A percentile compares a stretch with the other conserved stretches of the same genome.
Conservation (phyloP, 2,888 invertebrate genomes). For the Macaria liturata region DNA sequence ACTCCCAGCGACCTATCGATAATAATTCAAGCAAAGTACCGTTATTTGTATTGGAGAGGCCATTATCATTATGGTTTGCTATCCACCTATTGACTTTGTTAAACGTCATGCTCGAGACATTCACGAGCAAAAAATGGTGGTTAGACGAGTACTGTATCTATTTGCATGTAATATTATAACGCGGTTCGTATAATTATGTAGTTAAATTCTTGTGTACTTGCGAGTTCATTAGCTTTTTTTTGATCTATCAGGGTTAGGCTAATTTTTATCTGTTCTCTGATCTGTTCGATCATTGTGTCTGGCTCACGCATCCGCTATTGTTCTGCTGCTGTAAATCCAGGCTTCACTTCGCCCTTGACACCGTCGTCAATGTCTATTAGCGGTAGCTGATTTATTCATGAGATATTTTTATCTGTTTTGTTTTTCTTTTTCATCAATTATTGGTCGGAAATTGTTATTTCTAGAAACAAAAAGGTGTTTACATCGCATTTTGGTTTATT, state of each 20-base stretch:
- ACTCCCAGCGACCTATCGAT: constrained; percentile 40
- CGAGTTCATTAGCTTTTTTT: constrained; percentile 43
- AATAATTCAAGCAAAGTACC: constrained; percentile 56
- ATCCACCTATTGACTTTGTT: constrained; percentile 54
- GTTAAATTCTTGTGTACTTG: constrained; percentile 16
- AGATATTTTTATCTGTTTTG: no score
- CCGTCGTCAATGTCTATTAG: constrained; percentile 16
- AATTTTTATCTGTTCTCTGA: constrained; percentile 39
- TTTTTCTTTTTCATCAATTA: constrained; percentile 7
- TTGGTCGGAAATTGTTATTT: no score
- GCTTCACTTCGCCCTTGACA: constrained; percentile 30
- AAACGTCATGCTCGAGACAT: constrained; percentile 44
- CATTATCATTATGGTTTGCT: constrained; percentile 53
- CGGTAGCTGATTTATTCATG: no score
- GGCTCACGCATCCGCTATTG: constrained; percentile 26
- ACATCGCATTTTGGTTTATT: no score
- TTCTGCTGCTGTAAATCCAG: constrained; percentile 20
- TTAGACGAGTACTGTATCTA: constrained; percentile 5
- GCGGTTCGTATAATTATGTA: constrained; percentile 14
- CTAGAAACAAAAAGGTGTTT: no score
- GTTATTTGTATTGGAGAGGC: constrained; percentile 51
- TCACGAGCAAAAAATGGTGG: constrained; percentile 33
- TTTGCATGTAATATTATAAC: constrained; percentile 7
- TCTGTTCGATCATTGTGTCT: constrained; percentile 29
- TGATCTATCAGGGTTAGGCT: constrained; percentile 37